Percentiles rank a stretch among this genome's conserved stretches.
phyloP scores from a whole-genome alignment of 37 sponge, comb jelly and placozoan species.

The Beroe ovata region DNA sequence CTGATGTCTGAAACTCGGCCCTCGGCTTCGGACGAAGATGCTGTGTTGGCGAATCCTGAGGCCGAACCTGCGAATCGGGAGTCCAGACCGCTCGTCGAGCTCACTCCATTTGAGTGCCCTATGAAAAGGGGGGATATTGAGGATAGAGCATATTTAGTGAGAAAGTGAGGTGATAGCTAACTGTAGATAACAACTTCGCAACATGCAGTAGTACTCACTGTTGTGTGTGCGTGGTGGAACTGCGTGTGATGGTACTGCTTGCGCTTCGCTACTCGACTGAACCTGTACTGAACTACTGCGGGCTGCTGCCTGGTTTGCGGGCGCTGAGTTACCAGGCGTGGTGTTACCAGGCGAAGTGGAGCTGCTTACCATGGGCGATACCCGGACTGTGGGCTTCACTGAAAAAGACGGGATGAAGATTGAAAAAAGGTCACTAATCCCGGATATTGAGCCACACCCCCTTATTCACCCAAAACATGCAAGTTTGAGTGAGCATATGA shows the following conservation, averaged over 20 bases:
- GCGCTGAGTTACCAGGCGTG: background rate
- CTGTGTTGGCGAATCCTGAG: background rate
- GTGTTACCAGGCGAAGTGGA: slow-evolving; percentile 13
- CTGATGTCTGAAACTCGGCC: background rate
- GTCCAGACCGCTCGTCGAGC: background rate
- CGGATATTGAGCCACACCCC: no score
- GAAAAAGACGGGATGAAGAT: background rate
- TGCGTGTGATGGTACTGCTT: background rate
- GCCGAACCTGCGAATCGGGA: background rate
- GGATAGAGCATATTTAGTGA: no score
- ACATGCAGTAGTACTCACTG: background rate
- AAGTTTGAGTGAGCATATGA: no score
- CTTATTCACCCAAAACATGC: no score
- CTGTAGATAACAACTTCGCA: no score
- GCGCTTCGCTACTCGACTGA: background rate
- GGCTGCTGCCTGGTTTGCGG: background rate
- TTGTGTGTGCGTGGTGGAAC: background rate
- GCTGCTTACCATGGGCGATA: slow-evolving; percentile 52
- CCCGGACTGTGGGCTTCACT: slow-evolving; percentile 43
- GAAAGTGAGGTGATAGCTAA: no score
- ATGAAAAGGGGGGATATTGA: background rate
- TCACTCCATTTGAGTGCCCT: slow-evolving; percentile 17
- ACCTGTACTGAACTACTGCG: background rate
- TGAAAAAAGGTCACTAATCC: no score
- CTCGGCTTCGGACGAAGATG: background rate